Percentiles rank a stretch among this genome's conserved stretches.
These are phyloP conservation scores for Lampris megalopsis DNA, from an alignment of 2,113 vertebrate genomes.

Conservation along the genomic window DNA sequence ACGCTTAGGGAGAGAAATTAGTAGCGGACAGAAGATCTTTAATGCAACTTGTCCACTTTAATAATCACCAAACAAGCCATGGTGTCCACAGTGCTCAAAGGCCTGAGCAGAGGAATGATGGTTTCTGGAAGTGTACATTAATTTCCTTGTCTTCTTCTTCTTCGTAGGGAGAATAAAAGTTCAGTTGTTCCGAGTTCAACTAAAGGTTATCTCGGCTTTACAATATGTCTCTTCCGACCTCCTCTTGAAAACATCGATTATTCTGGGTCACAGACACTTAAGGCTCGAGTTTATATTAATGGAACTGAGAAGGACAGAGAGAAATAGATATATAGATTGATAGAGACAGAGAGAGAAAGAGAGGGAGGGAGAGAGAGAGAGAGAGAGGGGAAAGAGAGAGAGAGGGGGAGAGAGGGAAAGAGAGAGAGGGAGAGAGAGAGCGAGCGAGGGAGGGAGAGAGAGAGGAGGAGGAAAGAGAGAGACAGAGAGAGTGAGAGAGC, in stretches of 20 bases:
- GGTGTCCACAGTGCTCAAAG: neutral
- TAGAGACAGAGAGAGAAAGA: no score
- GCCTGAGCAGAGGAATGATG: neutral
- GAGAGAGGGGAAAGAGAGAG: no score
- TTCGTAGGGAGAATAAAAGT: slow-evolving; percentile 15
- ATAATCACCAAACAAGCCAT: no score
- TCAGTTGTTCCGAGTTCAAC: slow-evolving; percentile 38
- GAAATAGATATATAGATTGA: no score
- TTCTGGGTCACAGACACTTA: slow-evolving; percentile 75
- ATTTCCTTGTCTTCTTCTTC: slow-evolving; percentile 1
- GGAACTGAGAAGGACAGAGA: slow-evolving; percentile 59
- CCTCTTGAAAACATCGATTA: slow-evolving; percentile 65
- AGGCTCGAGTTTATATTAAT: slow-evolving; percentile 70
- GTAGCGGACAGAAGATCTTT: neutral
- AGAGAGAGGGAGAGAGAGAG: no score
- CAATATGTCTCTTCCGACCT: slow-evolving; percentile 62
- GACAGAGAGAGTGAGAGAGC: no score
- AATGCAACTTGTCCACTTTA: neutral
- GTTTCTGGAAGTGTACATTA: neutral
- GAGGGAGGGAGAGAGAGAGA: no score
- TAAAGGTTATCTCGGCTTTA: slow-evolving; percentile 44
- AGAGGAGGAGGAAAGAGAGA: no score
- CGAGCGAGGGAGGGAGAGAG: no score
- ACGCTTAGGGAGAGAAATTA: neutral
- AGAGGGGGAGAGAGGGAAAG: no score